These are phyloP conservation scores for Erythrolamprus reginae DNA, from an alignment of 2,113 vertebrate species.

Conservation along the genomic window DNA sequence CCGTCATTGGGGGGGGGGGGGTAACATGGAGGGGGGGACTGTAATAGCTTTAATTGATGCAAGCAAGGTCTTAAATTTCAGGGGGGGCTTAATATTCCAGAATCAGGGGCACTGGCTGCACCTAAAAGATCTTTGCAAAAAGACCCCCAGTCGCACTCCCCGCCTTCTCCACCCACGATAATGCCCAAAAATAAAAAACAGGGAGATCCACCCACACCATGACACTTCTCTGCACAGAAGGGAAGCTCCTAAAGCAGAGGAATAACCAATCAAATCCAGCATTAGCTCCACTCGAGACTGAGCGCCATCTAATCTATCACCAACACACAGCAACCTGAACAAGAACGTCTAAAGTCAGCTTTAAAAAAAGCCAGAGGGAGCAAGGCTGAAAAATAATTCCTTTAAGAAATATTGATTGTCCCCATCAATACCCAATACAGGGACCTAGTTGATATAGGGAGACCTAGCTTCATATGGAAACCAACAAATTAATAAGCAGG, in stretches of 20 bases:
- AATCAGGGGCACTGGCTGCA: too few species aligned
- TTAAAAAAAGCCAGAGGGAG: background rate
- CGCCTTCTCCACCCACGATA: too few species aligned
- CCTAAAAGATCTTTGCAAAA: too few species aligned
- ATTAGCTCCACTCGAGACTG: background rate
- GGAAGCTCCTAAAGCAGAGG: background rate
- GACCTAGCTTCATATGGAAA: background rate
- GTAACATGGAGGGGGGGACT: too few species aligned
- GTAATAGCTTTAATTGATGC: too few species aligned
- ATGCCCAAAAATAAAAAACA: background rate
- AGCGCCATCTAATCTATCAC: background rate
- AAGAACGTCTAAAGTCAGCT: background rate
- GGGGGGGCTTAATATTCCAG: too few species aligned
- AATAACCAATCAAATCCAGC: background rate
- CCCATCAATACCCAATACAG: slow-evolving; percentile 2
- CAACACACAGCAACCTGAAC: background rate
- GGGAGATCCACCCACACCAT: background rate
- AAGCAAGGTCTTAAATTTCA: too few species aligned
- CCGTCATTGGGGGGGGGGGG: too few species aligned
- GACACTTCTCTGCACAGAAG: background rate
- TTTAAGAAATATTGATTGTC: slow-evolving; percentile 24
- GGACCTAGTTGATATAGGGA: background rate
- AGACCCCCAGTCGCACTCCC: too few species aligned
- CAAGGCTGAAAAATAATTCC: background rate
- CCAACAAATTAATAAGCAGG: slow-evolving; percentile 14